Conservation (phyloP, 2,113 vertebrate genomes). For the Hipposideros armiger region DNA sequence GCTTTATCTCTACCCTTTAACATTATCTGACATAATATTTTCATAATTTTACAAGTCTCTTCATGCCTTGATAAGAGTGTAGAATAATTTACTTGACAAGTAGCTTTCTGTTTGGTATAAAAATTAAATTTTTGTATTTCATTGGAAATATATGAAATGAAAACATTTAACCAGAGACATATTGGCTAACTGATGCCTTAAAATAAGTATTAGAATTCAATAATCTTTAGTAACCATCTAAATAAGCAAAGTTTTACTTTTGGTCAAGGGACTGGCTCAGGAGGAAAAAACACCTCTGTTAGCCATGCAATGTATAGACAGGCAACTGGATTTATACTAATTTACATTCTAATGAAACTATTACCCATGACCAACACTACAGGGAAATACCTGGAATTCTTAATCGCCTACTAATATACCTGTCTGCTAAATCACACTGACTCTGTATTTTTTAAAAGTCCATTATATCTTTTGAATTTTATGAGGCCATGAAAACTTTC, state of each 20-base stretch:
- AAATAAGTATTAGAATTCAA: conserved; percentile 20
- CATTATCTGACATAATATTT: background rate
- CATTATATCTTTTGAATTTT: background rate
- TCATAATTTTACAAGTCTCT: background rate
- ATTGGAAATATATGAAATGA: conserved; percentile 23
- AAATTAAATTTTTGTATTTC: conserved; percentile 38
- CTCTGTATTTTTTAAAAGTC: background rate
- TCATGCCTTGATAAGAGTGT: background rate
- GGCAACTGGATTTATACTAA: background rate
- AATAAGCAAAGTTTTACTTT: conserved; percentile 1
- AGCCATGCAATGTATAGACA: background rate
- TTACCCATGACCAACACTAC: background rate
- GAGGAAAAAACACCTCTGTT: background rate
- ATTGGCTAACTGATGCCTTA: background rate
- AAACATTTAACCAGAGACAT: conserved; percentile 50
- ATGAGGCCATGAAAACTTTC: background rate
- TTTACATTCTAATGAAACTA: background rate
- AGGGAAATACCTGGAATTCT: background rate
- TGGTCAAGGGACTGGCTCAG: background rate
- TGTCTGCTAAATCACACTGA: background rate
- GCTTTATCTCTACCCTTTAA: background rate
- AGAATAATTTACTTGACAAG: conserved; percentile 3
- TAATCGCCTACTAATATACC: background rate
- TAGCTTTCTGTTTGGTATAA: background rate
- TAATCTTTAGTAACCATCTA: background rate